A percentile compares a stretch with the other conserved stretches of the same genome.
Evolutionary conservation across 2,113 vertebrate species (phyloP).

Genomic region (Mobula birostris): DNA sequence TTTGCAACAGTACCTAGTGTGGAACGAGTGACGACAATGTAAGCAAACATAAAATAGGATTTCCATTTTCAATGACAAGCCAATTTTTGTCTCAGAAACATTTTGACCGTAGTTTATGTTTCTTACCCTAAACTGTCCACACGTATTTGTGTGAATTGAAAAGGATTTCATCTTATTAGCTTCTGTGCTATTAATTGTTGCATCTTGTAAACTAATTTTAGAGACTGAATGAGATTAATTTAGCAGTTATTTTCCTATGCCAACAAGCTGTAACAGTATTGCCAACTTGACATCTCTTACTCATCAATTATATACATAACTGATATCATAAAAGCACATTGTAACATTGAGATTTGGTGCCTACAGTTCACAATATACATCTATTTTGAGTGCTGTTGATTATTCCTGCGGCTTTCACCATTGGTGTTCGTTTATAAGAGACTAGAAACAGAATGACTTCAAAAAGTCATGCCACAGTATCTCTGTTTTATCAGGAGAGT

Average conservation of each 20-base stretch:
- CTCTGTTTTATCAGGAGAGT: too few relatives aligned
- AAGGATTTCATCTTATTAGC: neutral
- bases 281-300: neutral
- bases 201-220: neutral
- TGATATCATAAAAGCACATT: constrained; percentile 5
- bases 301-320: neutral
- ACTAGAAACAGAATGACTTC: neutral
- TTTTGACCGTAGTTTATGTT: neutral
- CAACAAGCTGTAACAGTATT: neutral
- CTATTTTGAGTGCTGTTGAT: neutral
- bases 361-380: neutral
- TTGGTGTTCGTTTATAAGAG: neutral
- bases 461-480: neutral
- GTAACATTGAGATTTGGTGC: neutral
- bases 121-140: neutral
- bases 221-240: neutral
- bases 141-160: neutral
- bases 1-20: neutral
- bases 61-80: neutral
- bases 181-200: neutral
- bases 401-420: neutral
- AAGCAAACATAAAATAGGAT: neutral
- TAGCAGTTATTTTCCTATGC: neutral
- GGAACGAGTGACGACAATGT: neutral
- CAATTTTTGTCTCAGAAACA: neutral